Conservation (phyloP, 1,140 invertebrate species). For the Drosophila sproati region DNA sequence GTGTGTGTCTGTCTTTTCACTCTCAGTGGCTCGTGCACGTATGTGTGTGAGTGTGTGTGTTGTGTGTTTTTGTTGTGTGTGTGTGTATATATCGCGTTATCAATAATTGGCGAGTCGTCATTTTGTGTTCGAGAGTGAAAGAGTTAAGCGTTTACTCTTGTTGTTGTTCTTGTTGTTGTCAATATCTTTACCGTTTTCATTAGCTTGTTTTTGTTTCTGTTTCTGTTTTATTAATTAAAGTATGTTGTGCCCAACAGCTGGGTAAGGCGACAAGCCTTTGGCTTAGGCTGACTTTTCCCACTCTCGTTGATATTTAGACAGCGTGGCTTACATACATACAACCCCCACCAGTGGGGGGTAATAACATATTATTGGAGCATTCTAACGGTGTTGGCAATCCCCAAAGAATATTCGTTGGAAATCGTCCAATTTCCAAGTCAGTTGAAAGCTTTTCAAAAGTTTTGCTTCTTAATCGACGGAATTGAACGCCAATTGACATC, state of each 20-base stretch:
- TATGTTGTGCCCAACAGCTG: constrained; percentile 27
- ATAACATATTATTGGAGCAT: too few relatives aligned
- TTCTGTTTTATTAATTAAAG: constrained; percentile 70
- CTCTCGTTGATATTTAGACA: too few relatives aligned
- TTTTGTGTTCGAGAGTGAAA: constrained; percentile 23
- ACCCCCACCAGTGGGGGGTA: too few relatives aligned
- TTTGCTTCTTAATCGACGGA: too few relatives aligned
- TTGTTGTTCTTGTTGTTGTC: constrained; percentile 17
- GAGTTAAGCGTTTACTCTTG: constrained; percentile 45
- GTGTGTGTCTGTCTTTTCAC: constrained; percentile 25
- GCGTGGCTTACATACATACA: too few relatives aligned
- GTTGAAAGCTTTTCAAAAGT: too few relatives aligned
- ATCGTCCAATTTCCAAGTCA: too few relatives aligned
- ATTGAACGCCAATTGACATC: too few relatives aligned
- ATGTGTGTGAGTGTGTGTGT: constrained; percentile 28
- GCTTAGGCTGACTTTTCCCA: too few relatives aligned
- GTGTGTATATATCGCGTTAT: constrained; percentile 52
- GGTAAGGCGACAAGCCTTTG: background rate
- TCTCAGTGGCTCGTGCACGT: background rate
- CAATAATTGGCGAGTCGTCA: constrained; percentile 39
- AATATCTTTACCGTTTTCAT: constrained; percentile 32
- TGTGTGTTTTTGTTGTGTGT: constrained; percentile 22
- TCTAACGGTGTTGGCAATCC: too few relatives aligned
- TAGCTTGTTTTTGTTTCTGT: constrained; percentile 19
- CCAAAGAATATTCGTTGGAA: too few relatives aligned